phyloP scores from a whole-genome alignment of 92 coral and sea anemone species.

The Meandrina meandrites region DNA sequence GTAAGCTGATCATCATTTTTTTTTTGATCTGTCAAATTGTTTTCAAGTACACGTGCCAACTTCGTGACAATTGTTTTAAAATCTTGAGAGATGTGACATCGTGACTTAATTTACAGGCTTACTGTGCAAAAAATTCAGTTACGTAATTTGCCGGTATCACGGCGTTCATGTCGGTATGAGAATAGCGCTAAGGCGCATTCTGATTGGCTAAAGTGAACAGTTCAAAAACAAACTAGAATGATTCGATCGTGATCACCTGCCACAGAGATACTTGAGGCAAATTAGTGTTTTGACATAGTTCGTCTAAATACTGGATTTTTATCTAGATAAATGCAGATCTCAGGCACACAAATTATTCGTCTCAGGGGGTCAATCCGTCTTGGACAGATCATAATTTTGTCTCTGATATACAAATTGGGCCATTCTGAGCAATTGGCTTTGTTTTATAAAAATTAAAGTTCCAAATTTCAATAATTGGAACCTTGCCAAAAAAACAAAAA shows the following conservation, averaged over 20 bases:
- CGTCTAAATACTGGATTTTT: too few species aligned
- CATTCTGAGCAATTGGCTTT: too few species aligned
- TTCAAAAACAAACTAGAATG: not conserved
- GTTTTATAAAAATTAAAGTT: too few species aligned
- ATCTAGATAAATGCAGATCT: too few species aligned
- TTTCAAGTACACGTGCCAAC: not conserved
- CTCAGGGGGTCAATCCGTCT: too few species aligned
- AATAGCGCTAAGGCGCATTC: not conserved
- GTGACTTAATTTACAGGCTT: not conserved
- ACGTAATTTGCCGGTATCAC: slow-evolving; percentile 12
- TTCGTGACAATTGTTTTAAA: not conserved
- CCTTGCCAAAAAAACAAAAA: too few species aligned
- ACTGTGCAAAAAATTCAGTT: not conserved
- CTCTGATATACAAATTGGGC: too few species aligned
- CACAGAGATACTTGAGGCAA: too few species aligned
- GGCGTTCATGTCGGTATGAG: not conserved
- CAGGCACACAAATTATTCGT: too few species aligned
- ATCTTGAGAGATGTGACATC: not conserved
- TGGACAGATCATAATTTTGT: too few species aligned
- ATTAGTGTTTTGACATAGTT: too few species aligned
- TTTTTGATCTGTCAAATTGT: slow-evolving; percentile 10
- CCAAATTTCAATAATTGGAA: too few species aligned
- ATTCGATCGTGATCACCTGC: not conserved
- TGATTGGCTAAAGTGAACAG: not conserved
- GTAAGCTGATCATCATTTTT: slow-evolving; percentile 36